Evolutionary conservation across 2,888 invertebrate genomes (phyloP), one percentile per base, ranked within the genome.

Genomic region (Cantharis flavilabris): DNA sequence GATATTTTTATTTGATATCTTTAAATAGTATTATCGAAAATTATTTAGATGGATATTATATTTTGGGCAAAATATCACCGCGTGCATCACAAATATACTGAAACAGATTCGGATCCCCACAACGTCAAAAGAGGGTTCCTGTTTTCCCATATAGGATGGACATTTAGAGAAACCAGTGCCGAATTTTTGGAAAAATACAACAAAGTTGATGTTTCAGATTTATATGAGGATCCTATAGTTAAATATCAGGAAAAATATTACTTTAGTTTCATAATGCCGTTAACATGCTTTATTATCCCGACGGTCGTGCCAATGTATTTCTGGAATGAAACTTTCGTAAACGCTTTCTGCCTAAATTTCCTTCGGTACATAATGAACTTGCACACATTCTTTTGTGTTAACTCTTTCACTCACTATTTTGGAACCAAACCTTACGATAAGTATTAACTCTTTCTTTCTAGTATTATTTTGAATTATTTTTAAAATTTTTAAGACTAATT

Each of bases 311-410:
- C 65, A 9, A 26, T 67, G 3, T 67, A 67, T 26, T 67, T 67
- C 23, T 67, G 65, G 65, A 67, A 67, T 13, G 65, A 67, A 13
- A 18, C 65, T 23, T 67, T 67, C 7, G 3, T 23, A 13, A 26
- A 23, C 11, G 9, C 65, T 3, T 93, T 92, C 90, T 92, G 92
- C 86, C 92, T 94, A 62, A 92, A 93, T 18, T 91, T 94, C 86
- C 91, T 96, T 86, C 93, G 97, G 71, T 97, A 96, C 89, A 90
- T 93, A 49, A 91, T 94, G 86, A 93, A 94, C 67, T 91, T 97
- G 72, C 95, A 97, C 88, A 93, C 94, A 77, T 97, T 97, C 1
- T 97, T 97, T 97, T 90, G 95, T 77, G 96, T 97, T 62, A 97
- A 97, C 90, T 96, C 95, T 80, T 95, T 95, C 2, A 97, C 97